Evolutionary conservation across 1,140 invertebrate genomes (phyloP).

Genomic region (Lordiphosa collinella): DNA sequence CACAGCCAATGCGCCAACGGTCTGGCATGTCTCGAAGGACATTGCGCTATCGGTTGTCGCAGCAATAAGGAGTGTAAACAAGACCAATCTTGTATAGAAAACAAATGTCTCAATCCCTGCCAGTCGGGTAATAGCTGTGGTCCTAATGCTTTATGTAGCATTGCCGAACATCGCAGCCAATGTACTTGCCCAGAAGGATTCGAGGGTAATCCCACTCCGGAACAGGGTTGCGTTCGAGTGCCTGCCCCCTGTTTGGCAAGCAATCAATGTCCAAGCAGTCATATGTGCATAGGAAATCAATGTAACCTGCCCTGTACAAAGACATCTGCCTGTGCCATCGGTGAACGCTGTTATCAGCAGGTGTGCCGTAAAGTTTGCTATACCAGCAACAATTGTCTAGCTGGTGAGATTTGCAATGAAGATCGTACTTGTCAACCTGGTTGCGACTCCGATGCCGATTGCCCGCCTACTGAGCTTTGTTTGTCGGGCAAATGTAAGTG

Average conservation of each 20-base stretch:
- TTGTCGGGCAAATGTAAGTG: constrained; percentile 89
- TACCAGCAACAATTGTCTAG: constrained; percentile 91
- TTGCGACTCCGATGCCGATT: constrained; percentile 90
- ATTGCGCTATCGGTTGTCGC: constrained; percentile 90
- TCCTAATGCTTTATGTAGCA: constrained; percentile 90
- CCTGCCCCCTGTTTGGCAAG: constrained; percentile 84
- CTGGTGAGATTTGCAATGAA: constrained; percentile 91
- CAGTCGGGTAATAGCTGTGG: constrained; percentile 88
- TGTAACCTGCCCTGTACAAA: constrained; percentile 88
- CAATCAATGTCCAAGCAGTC: constrained; percentile 86
- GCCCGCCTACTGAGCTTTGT: constrained; percentile 89
- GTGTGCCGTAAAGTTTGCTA: constrained; percentile 92
- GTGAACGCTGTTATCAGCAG: constrained; percentile 89
- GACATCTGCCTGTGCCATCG: constrained; percentile 87
- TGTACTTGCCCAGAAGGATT: constrained; percentile 92
- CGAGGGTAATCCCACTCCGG: constrained; percentile 91
- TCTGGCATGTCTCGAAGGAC: constrained; percentile 89
- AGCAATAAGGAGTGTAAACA: constrained; percentile 88
- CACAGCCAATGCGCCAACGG: constrained; percentile 89
- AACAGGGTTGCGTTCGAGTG: constrained; percentile 91
- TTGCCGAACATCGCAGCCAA: constrained; percentile 84
- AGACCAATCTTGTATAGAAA: constrained; percentile 89
- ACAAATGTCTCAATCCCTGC: constrained; percentile 92
- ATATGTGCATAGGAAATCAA: constrained; percentile 86
- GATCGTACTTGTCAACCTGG: constrained; percentile 90